These are phyloP conservation scores for Metellina segmentata DNA, from an alignment of 2,888 invertebrate genomes.

Conservation along the genomic window DNA sequence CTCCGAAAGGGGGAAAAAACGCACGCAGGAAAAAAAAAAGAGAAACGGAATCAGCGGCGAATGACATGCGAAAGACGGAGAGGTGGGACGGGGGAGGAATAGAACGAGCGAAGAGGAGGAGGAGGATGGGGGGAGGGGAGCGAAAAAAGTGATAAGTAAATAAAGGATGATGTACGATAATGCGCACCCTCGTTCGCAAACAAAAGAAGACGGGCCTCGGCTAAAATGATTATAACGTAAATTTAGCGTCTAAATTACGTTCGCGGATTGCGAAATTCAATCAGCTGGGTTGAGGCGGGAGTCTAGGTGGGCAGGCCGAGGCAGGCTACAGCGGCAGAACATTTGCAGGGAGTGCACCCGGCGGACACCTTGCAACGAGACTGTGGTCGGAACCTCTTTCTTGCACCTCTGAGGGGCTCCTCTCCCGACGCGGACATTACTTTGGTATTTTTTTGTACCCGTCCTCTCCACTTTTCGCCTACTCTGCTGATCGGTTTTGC, in stretches of 20 bases:
- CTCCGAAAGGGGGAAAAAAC: slow-evolving; percentile 4
- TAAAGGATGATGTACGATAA: slow-evolving; percentile 74
- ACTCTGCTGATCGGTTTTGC: background rate
- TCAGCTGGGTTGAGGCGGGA: slow-evolving; percentile 70
- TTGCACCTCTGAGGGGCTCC: background rate
- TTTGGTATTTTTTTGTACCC: background rate
- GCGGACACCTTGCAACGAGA: slow-evolving; percentile 47
- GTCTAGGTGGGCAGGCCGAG: slow-evolving; percentile 51
- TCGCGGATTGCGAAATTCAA: slow-evolving; percentile 77
- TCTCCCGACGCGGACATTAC: slow-evolving; percentile 13
- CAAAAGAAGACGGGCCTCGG: slow-evolving; percentile 71
- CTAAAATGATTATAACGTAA: slow-evolving; percentile 77
- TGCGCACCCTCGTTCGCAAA: slow-evolving; percentile 71
- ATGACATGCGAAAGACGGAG: slow-evolving; percentile 52
- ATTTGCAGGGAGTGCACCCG: slow-evolving; percentile 50
- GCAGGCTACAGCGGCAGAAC: slow-evolving; percentile 49
- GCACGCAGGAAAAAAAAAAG: slow-evolving; percentile 10
- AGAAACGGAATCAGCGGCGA: slow-evolving; percentile 53
- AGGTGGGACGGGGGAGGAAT: background rate
- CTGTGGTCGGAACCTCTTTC: slow-evolving; percentile 5
- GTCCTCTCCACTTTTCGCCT: background rate
- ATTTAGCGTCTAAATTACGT: slow-evolving; percentile 77
- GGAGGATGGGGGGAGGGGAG: background rate
- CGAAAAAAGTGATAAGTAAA: slow-evolving; percentile 76
- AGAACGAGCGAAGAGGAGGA: background rate